Percentiles rank a stretch among this genome's conserved stretches.
Conservation (phyloP, 2,113 vertebrate species). For the Rhinoptilus africanus region DNA sequence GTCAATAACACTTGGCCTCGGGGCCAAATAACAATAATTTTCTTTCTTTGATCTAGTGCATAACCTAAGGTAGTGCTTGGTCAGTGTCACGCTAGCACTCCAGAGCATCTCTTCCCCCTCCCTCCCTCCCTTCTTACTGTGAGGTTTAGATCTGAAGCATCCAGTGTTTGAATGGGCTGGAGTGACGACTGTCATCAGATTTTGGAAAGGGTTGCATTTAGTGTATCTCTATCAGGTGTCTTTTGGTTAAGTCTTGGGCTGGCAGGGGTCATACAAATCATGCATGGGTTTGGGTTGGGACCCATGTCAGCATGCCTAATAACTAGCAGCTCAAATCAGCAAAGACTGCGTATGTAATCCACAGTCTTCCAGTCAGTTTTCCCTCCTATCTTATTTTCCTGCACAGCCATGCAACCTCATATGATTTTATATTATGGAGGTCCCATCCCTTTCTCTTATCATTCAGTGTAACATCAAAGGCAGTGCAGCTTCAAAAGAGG, state of each 20-base stretch:
- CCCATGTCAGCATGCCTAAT: not conserved
- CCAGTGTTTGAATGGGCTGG: not conserved
- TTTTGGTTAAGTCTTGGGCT: not conserved
- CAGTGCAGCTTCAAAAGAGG: not conserved
- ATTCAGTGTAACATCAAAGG: not conserved
- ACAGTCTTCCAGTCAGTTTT: not conserved
- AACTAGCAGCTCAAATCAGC: not conserved
- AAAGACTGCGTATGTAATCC: not conserved
- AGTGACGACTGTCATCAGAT: not conserved
- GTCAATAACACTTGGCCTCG: not conserved
- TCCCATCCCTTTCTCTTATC: not conserved
- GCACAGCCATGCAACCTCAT: not conserved
- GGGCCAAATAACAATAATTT: not conserved
- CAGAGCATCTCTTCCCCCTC: not conserved
- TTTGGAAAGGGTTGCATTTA: not conserved
- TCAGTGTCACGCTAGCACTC: not conserved
- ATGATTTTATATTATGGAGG: not conserved
- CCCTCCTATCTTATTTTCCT: not conserved
- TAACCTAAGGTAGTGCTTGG: not conserved
- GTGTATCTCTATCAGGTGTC: not conserved
- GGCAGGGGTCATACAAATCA: fast-evolving
- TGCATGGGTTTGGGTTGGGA: not conserved
- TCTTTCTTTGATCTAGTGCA: not conserved
- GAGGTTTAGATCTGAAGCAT: not conserved
- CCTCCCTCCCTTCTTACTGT: fast-evolving